A percentile compares a stretch with the other conserved stretches of the same genome.
phyloP scores from a whole-genome alignment of 35 echinoderm and acorn worm genomes.

The Stichopus chloronotus region DNA sequence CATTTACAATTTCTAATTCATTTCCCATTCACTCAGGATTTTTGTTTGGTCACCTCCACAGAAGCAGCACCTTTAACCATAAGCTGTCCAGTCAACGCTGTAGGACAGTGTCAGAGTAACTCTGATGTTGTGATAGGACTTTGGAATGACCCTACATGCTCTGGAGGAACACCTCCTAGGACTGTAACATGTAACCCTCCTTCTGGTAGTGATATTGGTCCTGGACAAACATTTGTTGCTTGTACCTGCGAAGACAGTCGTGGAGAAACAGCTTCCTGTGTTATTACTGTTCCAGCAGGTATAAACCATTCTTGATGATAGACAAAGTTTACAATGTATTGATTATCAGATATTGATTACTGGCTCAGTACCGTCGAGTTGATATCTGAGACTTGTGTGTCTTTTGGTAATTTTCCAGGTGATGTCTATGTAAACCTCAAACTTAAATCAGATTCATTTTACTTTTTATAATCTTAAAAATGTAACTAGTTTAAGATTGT shows the following conservation, averaged over 20 bases:
- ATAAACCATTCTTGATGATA: background rate
- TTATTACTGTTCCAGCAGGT: conserved; percentile 11
- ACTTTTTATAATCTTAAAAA: background rate
- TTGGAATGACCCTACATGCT: conserved; percentile 17
- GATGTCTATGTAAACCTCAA: background rate
- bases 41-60: background rate
- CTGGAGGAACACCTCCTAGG: background rate
- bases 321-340: too few species aligned
- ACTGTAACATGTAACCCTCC: background rate
- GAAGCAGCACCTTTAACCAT: background rate
- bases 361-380: background rate
- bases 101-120: background rate
- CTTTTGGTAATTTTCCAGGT: background rate
- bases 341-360: background rate
- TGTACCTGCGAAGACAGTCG: conserved; percentile 11
- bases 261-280: background rate
- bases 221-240: background rate
- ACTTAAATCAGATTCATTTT: background rate
- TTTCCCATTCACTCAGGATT: too few species aligned
- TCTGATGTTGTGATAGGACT: background rate
- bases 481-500: too few species aligned
- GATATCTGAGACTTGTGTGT: background rate
- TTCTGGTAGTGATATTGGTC: background rate
- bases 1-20: too few species aligned
- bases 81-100: conserved; percentile 14